Evolutionary conservation across 2,113 vertebrate genomes (phyloP).

Genomic region (Eleginops maclovinus): DNA sequence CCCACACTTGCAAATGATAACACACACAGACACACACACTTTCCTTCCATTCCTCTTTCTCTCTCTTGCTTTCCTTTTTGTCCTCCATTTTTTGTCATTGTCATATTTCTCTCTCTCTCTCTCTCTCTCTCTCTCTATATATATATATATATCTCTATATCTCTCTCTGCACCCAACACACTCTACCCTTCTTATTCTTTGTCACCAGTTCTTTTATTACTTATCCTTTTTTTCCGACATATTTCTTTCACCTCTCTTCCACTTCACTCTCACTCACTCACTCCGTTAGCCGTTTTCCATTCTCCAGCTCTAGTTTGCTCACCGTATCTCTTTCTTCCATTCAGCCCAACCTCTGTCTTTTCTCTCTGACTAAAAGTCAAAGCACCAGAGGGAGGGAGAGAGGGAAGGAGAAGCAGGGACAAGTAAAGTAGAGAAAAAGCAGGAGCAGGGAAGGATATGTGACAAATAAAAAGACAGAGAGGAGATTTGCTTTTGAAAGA

Average conservation of each 20-base stretch:
- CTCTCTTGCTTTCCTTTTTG: slow-evolving; percentile 33
- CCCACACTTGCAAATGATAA: slow-evolving; percentile 67
- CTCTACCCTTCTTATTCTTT: slow-evolving; percentile 63
- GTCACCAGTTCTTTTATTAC: slow-evolving; percentile 49
- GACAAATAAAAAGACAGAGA: slow-evolving; percentile 43
- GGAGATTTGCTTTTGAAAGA: slow-evolving; percentile 41
- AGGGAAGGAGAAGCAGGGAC: slow-evolving; percentile 32
- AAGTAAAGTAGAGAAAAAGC: slow-evolving; percentile 28
- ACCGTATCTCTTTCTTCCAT: slow-evolving; percentile 10
- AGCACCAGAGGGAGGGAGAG: slow-evolving; percentile 42
- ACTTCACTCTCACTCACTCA: slow-evolving; percentile 9
- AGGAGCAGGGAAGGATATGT: slow-evolving; percentile 39
- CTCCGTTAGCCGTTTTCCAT: not conserved
- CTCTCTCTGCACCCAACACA: slow-evolving; percentile 32
- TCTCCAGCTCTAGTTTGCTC: slow-evolving; percentile 26
- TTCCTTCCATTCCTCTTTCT: slow-evolving; percentile 1
- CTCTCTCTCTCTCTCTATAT: slow-evolving; percentile 23
- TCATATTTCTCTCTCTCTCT: slow-evolving; percentile 42
- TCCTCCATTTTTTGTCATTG: slow-evolving; percentile 41
- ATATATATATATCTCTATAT: too few relatives aligned
- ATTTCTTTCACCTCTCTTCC: slow-evolving; percentile 20
- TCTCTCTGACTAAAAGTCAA: slow-evolving; percentile 53
- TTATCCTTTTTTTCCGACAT: slow-evolving; percentile 52
- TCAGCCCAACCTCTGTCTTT: slow-evolving; percentile 32
- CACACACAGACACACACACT: not conserved